A percentile compares a stretch with the other conserved stretches of the same genome.
These are phyloP conservation scores for Vespertilio murinus DNA, from an alignment of 2,797 vertebrate species.

Conservation along the genomic window DNA sequence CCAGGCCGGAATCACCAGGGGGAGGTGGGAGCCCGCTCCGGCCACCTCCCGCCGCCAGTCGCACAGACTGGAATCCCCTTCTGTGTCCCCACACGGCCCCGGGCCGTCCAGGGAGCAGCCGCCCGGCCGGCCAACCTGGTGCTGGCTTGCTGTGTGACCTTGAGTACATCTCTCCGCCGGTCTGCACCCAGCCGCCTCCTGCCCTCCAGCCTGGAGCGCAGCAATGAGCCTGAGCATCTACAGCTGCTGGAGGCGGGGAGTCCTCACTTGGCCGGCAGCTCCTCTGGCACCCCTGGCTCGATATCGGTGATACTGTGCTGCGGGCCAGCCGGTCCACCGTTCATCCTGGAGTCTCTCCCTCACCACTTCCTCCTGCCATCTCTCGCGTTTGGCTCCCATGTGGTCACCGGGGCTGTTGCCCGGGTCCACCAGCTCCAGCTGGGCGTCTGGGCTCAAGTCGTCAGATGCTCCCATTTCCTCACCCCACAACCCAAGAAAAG, in stretches of 20 bases:
- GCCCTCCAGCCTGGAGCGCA: neutral
- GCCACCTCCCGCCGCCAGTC: neutral
- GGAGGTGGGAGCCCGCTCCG: neutral
- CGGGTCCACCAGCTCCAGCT: rapidly evolving
- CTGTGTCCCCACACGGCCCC: neutral
- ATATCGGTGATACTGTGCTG: rapidly evolving
- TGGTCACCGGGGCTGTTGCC: neutral
- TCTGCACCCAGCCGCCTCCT: neutral
- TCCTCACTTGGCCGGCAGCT: neutral
- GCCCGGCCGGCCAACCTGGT: neutral
- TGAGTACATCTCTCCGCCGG: neutral
- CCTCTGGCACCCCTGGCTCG: neutral
- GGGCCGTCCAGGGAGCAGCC: neutral
- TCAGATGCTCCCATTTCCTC: neutral
- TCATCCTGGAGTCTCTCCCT: neutral
- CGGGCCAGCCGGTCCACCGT: neutral
- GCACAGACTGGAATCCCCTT: neutral
- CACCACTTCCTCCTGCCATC: neutral
- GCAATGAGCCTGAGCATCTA: neutral
- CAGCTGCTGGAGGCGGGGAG: neutral
- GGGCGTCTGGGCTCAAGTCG: neutral
- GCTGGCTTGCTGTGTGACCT: neutral
- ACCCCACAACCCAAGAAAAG: neutral
- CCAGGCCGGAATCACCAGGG: neutral
- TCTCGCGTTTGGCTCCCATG: neutral